Percentiles rank a stretch among this genome's conserved stretches.
phyloP scores from a whole-genome alignment of 2,888 invertebrate genomes.

The Leptarthrus brevirostris region DNA sequence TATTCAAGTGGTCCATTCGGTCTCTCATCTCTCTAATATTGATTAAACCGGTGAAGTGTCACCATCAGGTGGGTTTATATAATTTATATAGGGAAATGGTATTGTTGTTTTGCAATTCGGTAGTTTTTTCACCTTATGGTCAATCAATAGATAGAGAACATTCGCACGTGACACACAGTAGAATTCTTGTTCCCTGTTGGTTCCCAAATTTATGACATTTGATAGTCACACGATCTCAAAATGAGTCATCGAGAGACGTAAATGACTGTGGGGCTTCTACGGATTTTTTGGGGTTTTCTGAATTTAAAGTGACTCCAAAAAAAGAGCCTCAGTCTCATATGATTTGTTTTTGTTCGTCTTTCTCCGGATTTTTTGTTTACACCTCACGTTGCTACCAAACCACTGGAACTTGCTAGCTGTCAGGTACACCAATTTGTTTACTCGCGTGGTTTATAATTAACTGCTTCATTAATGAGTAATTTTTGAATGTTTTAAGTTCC shows the following conservation, averaged over 20 bases:
- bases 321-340: too few relatives aligned
- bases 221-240: not conserved
- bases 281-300: not conserved
- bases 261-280: not conserved
- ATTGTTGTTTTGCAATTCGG: not conserved
- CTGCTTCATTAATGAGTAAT: too few relatives aligned
- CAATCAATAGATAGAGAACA: not conserved
- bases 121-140: not conserved
- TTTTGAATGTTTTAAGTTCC: too few relatives aligned
- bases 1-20: constrained; percentile 16
- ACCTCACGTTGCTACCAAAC: too few relatives aligned
- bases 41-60: constrained; percentile 3
- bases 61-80: not conserved
- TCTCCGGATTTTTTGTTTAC: too few relatives aligned
- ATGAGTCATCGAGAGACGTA: not conserved
- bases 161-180: not conserved
- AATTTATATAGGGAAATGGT: not conserved
- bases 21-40: constrained; percentile 29
- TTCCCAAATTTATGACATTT: not conserved
- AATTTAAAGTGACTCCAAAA: too few relatives aligned
- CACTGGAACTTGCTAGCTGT: too few relatives aligned
- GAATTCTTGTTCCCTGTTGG: not conserved
- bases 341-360: too few relatives aligned
- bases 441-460: too few relatives aligned
- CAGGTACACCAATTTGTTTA: too few relatives aligned